phyloP scores from a whole-genome alignment of 1,140 invertebrate species.

The Platyscapa corneri region DNA sequence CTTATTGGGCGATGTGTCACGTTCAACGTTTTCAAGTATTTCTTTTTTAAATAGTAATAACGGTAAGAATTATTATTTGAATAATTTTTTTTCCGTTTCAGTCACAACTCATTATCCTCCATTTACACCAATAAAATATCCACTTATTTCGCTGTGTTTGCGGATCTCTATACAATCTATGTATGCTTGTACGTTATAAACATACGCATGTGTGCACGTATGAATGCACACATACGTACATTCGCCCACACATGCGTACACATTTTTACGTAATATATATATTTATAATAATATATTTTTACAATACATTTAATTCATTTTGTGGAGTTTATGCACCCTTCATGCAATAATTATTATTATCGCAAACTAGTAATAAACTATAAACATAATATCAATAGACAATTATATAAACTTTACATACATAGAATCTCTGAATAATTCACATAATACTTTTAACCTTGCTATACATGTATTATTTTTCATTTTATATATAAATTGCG shows the following conservation, averaged over 20 bases:
- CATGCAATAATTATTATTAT: constrained; percentile 45
- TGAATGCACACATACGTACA: no score
- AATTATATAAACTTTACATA: constrained; percentile 50
- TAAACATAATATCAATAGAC: constrained; percentile 47
- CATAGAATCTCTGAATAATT: constrained; percentile 42
- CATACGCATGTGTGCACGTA: no score
- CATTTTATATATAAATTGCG: constrained; percentile 39
- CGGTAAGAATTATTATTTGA: constrained; percentile 42
- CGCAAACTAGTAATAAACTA: constrained; percentile 51
- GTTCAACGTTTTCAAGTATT: constrained; percentile 18
- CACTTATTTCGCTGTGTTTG: constrained; percentile 29
- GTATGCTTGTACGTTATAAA: constrained; percentile 45
- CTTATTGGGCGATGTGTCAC: background rate
- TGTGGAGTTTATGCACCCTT: constrained; percentile 46
- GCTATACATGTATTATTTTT: constrained; percentile 39
- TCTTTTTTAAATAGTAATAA: constrained; percentile 29
- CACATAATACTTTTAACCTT: constrained; percentile 40
- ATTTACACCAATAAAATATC: constrained; percentile 61
- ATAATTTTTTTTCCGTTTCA: constrained; percentile 22
- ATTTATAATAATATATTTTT: constrained; percentile 49
- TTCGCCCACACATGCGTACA: no score
- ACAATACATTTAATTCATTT: constrained; percentile 49
- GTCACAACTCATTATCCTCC: constrained; percentile 50
- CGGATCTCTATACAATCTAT: constrained; percentile 58
- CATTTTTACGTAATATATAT: constrained; percentile 35